phyloP scores from a whole-genome alignment of 53 echinoderm and acorn worm genomes.

The Temnopleurus reevesii region DNA sequence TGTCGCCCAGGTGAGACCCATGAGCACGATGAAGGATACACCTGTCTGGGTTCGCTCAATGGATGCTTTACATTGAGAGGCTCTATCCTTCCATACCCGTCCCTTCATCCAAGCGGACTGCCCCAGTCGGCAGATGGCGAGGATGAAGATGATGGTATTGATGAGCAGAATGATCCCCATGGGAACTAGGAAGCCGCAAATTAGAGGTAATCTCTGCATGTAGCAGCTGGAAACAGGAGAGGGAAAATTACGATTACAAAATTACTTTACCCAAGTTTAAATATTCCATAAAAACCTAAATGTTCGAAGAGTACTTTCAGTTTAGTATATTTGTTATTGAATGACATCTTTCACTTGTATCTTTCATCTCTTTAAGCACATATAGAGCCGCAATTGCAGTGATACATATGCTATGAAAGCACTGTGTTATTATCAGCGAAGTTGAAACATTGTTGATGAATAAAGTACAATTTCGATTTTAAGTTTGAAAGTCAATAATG shows the following conservation, averaged over 20 bases:
- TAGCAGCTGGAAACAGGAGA: not conserved
- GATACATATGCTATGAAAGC: too few relatives aligned
- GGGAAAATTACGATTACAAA: not conserved
- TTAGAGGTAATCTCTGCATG: not conserved
- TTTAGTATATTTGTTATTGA: too few relatives aligned
- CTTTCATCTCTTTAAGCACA: too few relatives aligned
- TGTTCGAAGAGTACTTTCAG: too few relatives aligned
- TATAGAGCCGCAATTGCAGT: too few relatives aligned
- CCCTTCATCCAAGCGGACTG: not conserved
- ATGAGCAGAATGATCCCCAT: constrained; percentile 5
- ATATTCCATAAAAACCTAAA: not conserved
- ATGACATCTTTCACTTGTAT: too few relatives aligned
- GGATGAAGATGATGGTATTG: constrained; percentile 16
- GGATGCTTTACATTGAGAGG: not conserved
- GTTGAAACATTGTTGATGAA: too few relatives aligned
- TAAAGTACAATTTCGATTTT: too few relatives aligned
- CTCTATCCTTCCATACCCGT: not conserved
- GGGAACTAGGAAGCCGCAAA: not conserved
- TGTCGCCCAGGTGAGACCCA: constrained; percentile 10
- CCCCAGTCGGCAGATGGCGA: not conserved
- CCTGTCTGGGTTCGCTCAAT: not conserved
- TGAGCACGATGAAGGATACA: not conserved
- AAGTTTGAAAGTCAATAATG: too few relatives aligned
- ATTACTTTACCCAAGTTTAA: not conserved
- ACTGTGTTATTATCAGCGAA: too few relatives aligned